These are phyloP conservation scores for Rhynchomys soricoides DNA, from an alignment of 2,113 vertebrate genomes.

Conservation along the genomic window DNA sequence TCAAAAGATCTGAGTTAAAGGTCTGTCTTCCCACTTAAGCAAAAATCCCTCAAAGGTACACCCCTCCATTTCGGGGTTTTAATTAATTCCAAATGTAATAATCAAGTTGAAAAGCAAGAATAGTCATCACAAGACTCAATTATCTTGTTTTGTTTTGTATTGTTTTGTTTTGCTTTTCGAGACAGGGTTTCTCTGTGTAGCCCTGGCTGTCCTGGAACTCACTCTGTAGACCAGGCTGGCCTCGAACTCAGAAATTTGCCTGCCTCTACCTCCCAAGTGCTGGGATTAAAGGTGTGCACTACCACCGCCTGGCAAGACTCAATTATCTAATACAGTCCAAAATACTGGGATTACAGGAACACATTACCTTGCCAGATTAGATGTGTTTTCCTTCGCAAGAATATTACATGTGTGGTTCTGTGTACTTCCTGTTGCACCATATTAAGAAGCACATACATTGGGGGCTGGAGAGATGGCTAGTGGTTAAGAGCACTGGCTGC, in stretches of 20 bases:
- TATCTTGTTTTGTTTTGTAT: no score
- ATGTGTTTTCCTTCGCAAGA: neutral
- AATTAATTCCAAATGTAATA: neutral
- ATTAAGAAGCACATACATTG: neutral
- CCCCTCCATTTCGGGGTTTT: neutral
- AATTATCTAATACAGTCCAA: neutral
- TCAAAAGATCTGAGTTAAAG: neutral
- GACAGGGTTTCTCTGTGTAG: no score
- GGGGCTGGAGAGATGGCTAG: no score
- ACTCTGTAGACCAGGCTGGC: no score
- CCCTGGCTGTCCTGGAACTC: no score
- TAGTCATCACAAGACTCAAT: neutral
- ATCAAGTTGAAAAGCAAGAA: neutral
- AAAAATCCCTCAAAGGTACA: neutral
- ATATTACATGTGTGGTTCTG: neutral
- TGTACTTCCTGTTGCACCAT: neutral
- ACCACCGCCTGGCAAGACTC: no score
- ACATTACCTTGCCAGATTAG: neutral
- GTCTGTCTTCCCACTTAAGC: neutral
- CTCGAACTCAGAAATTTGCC: no score
- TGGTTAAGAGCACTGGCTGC: no score
- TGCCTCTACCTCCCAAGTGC: no score
- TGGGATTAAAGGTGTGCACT: no score
- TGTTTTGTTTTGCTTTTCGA: no score
- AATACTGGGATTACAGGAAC: neutral